Evolutionary conservation across 2,888 invertebrate genomes (phyloP).

Genomic region (Nephrotoma appendiculata): DNA sequence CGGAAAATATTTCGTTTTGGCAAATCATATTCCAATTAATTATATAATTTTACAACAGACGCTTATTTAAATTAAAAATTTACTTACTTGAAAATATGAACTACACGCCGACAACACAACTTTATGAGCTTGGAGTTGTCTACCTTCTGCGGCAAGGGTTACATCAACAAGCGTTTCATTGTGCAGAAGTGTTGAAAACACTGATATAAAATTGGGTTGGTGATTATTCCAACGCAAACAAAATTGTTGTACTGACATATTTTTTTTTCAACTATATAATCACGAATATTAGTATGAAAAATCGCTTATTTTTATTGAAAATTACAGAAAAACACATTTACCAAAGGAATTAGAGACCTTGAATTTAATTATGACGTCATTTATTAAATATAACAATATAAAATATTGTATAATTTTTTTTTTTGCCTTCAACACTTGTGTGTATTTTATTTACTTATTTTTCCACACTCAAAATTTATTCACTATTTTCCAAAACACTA

Average conservation of each 20-base stretch:
- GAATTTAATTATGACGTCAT: slow-evolving; percentile 32
- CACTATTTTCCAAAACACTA: neutral
- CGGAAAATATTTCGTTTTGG: neutral
- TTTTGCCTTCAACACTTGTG: neutral
- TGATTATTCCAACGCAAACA: slow-evolving; percentile 86
- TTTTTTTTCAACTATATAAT: slow-evolving; percentile 16
- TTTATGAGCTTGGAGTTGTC: slow-evolving; percentile 77
- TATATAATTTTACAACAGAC: neutral
- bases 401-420: slow-evolving; percentile 9
- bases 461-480: neutral
- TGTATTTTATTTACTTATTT: neutral
- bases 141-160: slow-evolving; percentile 80
- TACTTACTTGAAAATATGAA: slow-evolving; percentile 74
- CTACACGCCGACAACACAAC: slow-evolving; percentile 83
- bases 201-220: slow-evolving; percentile 82
- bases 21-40: neutral
- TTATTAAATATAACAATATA: slow-evolving; percentile 12
- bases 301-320: neutral
- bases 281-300: neutral
- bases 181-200: slow-evolving; percentile 69
- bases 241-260: slow-evolving; percentile 59
- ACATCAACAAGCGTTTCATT: slow-evolving; percentile 79
- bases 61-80: neutral
- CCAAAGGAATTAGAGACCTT: slow-evolving; percentile 22
- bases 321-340: slow-evolving; percentile 2